phyloP scores from a whole-genome alignment of 2,113 vertebrate genomes.

The Malurus cyaneus region DNA sequence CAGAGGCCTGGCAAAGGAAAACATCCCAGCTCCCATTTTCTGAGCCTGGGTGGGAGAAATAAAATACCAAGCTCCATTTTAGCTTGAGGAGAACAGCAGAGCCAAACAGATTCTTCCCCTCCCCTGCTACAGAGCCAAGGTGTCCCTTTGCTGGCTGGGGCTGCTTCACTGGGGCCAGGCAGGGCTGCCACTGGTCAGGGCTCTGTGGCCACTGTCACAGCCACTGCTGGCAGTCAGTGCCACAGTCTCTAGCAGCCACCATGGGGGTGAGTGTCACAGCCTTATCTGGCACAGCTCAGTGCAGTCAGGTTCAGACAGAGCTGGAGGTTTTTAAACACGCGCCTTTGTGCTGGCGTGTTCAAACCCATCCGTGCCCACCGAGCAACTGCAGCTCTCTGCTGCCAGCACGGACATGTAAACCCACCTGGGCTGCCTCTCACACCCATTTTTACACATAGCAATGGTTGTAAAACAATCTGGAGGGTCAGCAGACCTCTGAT shows the following conservation, averaged over 20 bases:
- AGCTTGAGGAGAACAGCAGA: background rate
- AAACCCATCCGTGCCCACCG: background rate
- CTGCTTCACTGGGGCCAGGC: background rate
- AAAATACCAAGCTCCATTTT: background rate
- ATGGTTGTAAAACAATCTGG: background rate
- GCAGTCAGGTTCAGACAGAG: background rate
- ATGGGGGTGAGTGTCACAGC: fast-evolving
- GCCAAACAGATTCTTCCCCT: background rate
- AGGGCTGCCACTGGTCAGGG: fast-evolving
- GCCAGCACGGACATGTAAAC: background rate
- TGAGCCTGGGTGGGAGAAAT: background rate
- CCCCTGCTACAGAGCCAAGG: background rate
- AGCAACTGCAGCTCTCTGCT: background rate
- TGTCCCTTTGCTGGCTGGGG: background rate
- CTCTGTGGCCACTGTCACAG: background rate
- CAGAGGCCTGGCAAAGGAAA: background rate
- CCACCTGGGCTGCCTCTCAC: background rate
- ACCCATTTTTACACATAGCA: background rate
- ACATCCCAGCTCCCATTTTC: background rate
- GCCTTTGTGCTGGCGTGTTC: background rate
- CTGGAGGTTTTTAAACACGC: fast-evolving
- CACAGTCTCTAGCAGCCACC: fast-evolving
- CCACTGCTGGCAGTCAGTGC: background rate
- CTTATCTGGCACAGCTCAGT: background rate
- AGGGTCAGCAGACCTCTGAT: background rate